A percentile compares a stretch with the other conserved stretches of the same genome.
These are phyloP conservation scores for Neopipo cinnamomea DNA, from an alignment of 2,113 vertebrate species.

Conservation along the genomic window DNA sequence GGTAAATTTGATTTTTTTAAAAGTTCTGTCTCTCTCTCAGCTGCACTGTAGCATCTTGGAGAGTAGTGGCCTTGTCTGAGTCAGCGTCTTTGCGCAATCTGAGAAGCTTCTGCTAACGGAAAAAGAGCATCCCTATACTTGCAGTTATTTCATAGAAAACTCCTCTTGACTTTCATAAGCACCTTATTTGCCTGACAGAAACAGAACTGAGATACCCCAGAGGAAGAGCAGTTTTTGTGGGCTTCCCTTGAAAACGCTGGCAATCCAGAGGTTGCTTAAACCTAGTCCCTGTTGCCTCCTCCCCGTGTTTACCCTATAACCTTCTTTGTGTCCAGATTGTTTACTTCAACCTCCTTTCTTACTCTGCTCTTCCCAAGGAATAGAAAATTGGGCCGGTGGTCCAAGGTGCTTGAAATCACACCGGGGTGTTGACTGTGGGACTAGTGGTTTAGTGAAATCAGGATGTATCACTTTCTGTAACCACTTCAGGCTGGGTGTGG, in stretches of 20 bases:
- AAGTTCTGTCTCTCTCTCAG: neutral
- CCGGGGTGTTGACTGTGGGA: neutral
- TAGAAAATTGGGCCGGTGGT: neutral
- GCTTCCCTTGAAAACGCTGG: neutral
- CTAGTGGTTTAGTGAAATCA: neutral
- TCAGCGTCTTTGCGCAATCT: neutral
- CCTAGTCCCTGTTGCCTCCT: neutral
- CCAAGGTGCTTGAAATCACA: neutral
- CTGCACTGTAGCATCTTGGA: neutral
- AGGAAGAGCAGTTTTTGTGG: neutral
- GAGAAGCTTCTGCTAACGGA: neutral
- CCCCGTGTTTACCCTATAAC: fast-evolving
- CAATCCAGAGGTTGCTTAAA: neutral
- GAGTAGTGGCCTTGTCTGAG: neutral
- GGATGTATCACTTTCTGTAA: conserved; percentile 21
- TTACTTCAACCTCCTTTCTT: neutral
- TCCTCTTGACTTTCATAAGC: neutral
- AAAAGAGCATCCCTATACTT: neutral
- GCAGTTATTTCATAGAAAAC: neutral
- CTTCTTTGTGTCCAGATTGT: neutral
- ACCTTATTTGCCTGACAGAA: neutral
- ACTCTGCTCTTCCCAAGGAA: neutral
- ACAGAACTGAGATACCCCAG: neutral
- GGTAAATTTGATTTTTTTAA: neutral
- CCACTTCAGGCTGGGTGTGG: neutral